A percentile compares a stretch with the other conserved stretches of the same genome.
Conservation (phyloP, 2,113 vertebrate genomes). For the Lipotes vexillifer region DNA sequence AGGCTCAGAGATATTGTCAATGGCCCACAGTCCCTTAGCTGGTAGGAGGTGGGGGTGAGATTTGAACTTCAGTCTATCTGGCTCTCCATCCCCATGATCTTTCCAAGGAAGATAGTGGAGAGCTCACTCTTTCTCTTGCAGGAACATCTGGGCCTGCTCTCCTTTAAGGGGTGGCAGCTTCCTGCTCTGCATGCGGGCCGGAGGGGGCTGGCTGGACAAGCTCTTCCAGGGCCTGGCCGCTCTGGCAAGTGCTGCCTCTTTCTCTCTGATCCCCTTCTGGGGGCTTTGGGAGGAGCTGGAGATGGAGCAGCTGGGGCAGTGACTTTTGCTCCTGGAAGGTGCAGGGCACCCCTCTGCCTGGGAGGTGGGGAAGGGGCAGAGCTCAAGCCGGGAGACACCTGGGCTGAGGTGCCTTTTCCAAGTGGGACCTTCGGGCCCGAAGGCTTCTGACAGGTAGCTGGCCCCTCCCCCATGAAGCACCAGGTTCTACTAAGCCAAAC, state of each 20-base stretch:
- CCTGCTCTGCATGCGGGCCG: neutral
- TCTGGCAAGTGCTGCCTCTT: no score
- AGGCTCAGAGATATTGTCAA: neutral
- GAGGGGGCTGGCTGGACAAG: neutral
- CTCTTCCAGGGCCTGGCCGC: neutral
- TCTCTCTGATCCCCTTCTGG: neutral
- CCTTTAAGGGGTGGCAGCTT: neutral
- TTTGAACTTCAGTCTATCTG: neutral
- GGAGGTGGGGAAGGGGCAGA: neutral
- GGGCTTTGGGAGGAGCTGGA: neutral
- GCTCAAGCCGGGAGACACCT: neutral
- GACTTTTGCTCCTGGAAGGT: neutral
- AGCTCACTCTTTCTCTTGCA: neutral
- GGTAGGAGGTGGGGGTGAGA: neutral
- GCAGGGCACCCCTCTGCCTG: neutral
- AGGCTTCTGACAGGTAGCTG: neutral
- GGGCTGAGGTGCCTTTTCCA: neutral
- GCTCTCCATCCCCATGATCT: neutral
- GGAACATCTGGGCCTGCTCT: neutral
- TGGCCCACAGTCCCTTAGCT: neutral
- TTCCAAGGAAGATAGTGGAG: neutral
- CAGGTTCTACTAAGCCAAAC: neutral
- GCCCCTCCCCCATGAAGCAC: rapidly evolving
- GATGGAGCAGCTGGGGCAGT: neutral
- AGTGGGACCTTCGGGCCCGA: neutral